Base-by-base conservation (phyloP, 2,113 vertebrate species). In the Tragulus kanchil region DNA sequence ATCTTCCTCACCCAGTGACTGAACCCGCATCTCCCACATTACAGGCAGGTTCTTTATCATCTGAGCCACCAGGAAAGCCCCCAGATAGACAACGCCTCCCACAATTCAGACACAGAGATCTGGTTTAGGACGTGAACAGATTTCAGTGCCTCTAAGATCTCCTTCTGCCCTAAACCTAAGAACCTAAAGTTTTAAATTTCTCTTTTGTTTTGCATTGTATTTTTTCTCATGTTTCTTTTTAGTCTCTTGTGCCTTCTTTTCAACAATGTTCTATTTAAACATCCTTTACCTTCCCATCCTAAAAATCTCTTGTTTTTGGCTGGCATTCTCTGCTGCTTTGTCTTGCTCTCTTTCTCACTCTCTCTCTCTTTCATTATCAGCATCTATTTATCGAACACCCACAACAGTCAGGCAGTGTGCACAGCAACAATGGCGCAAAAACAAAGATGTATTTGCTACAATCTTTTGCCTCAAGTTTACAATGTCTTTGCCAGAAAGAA, bases 401-500 rank as follows among this genome's bases (percentile, higher is more conserved):
- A 85, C 31, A 69, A 56, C 12, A 69, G n/a, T 59, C 78, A 95
- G 50, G n/a, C 28, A 65, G 62, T 67, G 42, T 52, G 42, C 42
- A 90, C 23, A 84, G 81, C 50, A 78, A n/a, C 21, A 69, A 42
- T 2, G 1, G 1, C 69, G 28, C n/a, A 86, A 78, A 92, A 92
- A 83, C 87, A 92, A 90, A 96, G 88, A 90, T 64, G 31, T 69
- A 48, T 94, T 87, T 79, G 58, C 42, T 90, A 77, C 52, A 67
- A 36, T 56, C 73, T 7, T 62, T 95, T 92, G 50, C 64, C n/a
- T 87, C 79, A 83, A 83, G 73, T 95, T 96, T 85, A 73, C 83
- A 92, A 67, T 36, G 59, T 65, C 78, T 91, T 89, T 93, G 86
- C 93, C 93, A 86, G 52, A 61, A 84, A 96, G 67, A 96, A 42